phyloP scores from a whole-genome alignment of 1,140 invertebrate genomes.

The Drosophila kanapiae region DNA sequence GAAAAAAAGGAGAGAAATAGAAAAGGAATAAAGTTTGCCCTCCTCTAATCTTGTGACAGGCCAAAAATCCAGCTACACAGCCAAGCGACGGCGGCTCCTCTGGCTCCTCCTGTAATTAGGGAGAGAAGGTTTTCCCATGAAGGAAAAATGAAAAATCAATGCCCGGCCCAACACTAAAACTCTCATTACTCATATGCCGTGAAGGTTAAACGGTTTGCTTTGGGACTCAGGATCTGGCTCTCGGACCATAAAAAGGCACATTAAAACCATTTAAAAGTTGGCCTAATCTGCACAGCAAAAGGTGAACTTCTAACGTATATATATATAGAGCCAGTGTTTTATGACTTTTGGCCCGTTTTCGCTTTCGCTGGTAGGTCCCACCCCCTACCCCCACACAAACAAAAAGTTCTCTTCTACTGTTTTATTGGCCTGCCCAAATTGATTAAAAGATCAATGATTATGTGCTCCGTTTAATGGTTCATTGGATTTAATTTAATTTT shows the following conservation, averaged over 20 bases:
- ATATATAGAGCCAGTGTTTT: slow-evolving; percentile 63
- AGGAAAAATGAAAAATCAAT: slow-evolving; percentile 71
- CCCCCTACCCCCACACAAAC: too few relatives aligned
- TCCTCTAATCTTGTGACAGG: slow-evolving; percentile 78
- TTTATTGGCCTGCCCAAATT: slow-evolving; percentile 74
- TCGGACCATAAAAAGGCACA: slow-evolving; percentile 69
- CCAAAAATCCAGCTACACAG: slow-evolving; percentile 34
- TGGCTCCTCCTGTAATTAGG: slow-evolving; percentile 69
- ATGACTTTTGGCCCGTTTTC: slow-evolving; percentile 56
- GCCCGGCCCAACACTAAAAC: slow-evolving; percentile 58
- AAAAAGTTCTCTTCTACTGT: slow-evolving; percentile 15
- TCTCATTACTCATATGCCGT: slow-evolving; percentile 78
- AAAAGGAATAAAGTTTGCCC: slow-evolving; percentile 63
- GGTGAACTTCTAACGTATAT: slow-evolving; percentile 54
- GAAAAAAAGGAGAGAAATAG: slow-evolving; percentile 20
- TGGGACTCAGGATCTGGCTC: slow-evolving; percentile 14
- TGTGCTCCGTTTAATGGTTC: slow-evolving; percentile 74
- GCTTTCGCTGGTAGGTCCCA: neutral
- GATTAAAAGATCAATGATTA: slow-evolving; percentile 83
- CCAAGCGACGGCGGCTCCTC: neutral
- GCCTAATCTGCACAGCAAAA: slow-evolving; percentile 64
- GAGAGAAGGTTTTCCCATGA: slow-evolving; percentile 30
- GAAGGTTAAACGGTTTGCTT: slow-evolving; percentile 36
- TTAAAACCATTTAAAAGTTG: slow-evolving; percentile 83
- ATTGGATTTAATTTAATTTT: slow-evolving; percentile 73